Evolutionary conservation across 2,888 invertebrate species (phyloP).

Genomic region (Parochlus steinenii): DNA sequence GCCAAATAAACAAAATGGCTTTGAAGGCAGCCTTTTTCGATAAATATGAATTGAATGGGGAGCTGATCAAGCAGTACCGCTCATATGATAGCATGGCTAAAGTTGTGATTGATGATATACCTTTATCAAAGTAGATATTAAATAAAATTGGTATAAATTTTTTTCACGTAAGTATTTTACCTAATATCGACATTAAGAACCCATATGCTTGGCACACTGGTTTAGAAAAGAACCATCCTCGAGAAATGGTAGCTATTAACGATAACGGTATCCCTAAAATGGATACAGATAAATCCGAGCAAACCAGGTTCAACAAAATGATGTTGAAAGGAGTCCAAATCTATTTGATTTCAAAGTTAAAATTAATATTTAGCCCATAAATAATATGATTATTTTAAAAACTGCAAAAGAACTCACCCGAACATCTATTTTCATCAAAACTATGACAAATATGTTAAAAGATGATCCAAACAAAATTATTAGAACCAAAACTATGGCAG

Average conservation of each 20-base stretch:
- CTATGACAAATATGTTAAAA: slow-evolving; percentile 46
- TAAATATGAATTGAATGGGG: slow-evolving; percentile 39
- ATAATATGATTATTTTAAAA: no score
- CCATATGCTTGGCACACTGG: slow-evolving; percentile 47
- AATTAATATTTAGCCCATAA: no score
- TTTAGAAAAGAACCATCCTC: slow-evolving; percentile 48
- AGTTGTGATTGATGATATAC: slow-evolving; percentile 48
- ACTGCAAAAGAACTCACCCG: slow-evolving; percentile 40
- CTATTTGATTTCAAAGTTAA: no score
- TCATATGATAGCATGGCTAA: slow-evolving; percentile 55
- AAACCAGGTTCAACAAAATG: slow-evolving; percentile 52
- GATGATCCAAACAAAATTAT: slow-evolving; percentile 53
- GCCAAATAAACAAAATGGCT: slow-evolving; percentile 48
- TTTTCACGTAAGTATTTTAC: slow-evolving; percentile 31
- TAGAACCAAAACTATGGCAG: slow-evolving; percentile 40
- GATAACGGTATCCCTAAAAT: slow-evolving; percentile 53
- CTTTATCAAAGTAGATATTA: no score
- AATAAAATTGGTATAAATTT: not conserved
- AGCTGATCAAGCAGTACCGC: slow-evolving; percentile 49
- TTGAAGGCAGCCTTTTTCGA: slow-evolving; percentile 35
- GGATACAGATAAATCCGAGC: slow-evolving; percentile 54
- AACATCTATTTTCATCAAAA: slow-evolving; percentile 47
- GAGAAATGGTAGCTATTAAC: slow-evolving; percentile 42
- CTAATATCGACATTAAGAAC: slow-evolving; percentile 51
- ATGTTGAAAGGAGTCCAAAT: slow-evolving; percentile 55